Percentiles rank a stretch among this genome's conserved stretches.
These are phyloP conservation scores for Mormyrus proboscirostris DNA, from an alignment of 2,797 vertebrate species.

Conservation along the genomic window DNA sequence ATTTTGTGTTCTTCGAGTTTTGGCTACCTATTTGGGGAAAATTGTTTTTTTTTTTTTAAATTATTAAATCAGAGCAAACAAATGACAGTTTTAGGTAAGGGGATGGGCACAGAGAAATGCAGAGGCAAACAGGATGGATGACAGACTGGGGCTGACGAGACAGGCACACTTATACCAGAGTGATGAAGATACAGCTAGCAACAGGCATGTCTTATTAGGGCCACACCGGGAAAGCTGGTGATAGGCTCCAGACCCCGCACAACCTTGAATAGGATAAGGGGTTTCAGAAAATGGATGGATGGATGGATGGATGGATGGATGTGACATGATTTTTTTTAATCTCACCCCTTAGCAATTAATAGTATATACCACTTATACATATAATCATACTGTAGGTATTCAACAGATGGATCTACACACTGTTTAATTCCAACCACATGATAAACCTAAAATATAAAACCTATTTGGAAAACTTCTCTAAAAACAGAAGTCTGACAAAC, in stretches of 20 bases:
- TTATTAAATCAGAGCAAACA: background rate
- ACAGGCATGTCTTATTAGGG: background rate
- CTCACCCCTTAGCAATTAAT: background rate
- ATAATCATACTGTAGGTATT: background rate
- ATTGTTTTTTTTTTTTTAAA: background rate
- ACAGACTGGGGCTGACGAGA: background rate
- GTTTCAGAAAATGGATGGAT: background rate
- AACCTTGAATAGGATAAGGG: background rate
- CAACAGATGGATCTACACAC: background rate
- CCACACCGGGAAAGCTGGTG: background rate
- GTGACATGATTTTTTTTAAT: background rate
- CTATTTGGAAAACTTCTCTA: background rate
- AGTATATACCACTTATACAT: background rate
- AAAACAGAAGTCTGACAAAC: background rate
- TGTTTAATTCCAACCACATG: background rate
- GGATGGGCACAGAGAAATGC: background rate
- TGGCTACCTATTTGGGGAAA: background rate
- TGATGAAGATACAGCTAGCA: background rate
- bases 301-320: background rate
- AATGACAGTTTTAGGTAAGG: background rate
- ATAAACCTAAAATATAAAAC: background rate
- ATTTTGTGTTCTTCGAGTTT: background rate
- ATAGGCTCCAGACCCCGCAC: background rate
- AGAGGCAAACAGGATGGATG: background rate
- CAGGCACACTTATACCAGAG: background rate